phyloP scores from a whole-genome alignment of 2,797 vertebrate species.

The Tamandua tetradactyla region DNA sequence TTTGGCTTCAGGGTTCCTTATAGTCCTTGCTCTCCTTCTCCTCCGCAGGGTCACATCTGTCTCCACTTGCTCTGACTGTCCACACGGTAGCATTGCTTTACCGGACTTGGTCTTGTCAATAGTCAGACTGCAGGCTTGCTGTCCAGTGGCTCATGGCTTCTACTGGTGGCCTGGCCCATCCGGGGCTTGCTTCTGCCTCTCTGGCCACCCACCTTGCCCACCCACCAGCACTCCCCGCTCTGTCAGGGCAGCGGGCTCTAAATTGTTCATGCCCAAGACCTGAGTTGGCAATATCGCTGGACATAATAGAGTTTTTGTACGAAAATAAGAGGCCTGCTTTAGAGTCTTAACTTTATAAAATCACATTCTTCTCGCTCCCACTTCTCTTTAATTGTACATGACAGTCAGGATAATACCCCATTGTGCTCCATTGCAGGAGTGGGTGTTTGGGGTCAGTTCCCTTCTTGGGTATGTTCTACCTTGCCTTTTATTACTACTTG shows the following conservation, averaged over 20 bases:
- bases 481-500: neutral
- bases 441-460: neutral
- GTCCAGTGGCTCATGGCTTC: neutral
- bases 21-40: no score
- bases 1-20: neutral
- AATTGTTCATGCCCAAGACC: neutral
- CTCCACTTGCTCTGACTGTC: neutral
- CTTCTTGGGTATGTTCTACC: no score
- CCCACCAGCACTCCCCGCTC: no score
- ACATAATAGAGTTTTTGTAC: neutral
- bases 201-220: no score
- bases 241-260: neutral
- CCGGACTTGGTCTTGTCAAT: neutral
- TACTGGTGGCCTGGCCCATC: neutral
- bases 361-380: neutral
- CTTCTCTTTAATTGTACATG: neutral
- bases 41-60: no score
- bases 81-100: neutral
- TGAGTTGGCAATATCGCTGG: neutral
- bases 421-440: neutral
- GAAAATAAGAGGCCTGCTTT: neutral
- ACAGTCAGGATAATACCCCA: neutral
- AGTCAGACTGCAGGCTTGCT: neutral
- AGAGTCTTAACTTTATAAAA: neutral
- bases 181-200: neutral